Evolutionary conservation across 2,888 invertebrate species (phyloP), one percentile per base, ranked within the genome.

Genomic region (Silvanus unidentatus): DNA sequence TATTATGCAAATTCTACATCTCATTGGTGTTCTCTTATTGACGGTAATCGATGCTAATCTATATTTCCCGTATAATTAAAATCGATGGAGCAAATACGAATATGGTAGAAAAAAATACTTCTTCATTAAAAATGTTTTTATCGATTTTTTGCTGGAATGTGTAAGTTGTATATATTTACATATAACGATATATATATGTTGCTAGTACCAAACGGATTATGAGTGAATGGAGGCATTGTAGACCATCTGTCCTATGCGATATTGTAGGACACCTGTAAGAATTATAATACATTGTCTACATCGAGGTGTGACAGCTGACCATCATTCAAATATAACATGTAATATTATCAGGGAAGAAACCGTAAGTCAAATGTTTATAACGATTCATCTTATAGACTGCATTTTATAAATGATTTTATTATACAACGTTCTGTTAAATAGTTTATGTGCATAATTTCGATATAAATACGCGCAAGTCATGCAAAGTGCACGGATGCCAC

Each of bases 261-360:
- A 50, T 40, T 50, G 47, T 44, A 47, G 46, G 45, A 50, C 54
- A 54, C 54, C 54, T 54, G 52, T 54, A 52, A 48, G 48, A 11
- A 51, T 49, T 51, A 45, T 49, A 45, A 53, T 51, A 43, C 43
- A 49, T 39, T 39, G 40, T 44, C 50, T 42, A 42, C 40, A 43
- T 42, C 50, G 48, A 48, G 47, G 48, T 51, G 50, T 50, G 54
- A 52, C 53, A 53, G 53, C 45, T 53, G 53, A 39, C 34, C 40
- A 43, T 47, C 47, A 46, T 39, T 46, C 39, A 41, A 38, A 41
- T 29, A 42, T 22, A 22, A 22, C 22, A 22, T 22, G 8, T 3
- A 43, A 43, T 43, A 44, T 43, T 47, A 39, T 44, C 48, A 37
- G 45, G 27, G 45, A 48, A n/a, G n/a, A 22, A 22, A 46, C 48